These are phyloP conservation scores for Agrypnia vestita DNA, from an alignment of 1,140 invertebrate genomes.

Conservation along the genomic window DNA sequence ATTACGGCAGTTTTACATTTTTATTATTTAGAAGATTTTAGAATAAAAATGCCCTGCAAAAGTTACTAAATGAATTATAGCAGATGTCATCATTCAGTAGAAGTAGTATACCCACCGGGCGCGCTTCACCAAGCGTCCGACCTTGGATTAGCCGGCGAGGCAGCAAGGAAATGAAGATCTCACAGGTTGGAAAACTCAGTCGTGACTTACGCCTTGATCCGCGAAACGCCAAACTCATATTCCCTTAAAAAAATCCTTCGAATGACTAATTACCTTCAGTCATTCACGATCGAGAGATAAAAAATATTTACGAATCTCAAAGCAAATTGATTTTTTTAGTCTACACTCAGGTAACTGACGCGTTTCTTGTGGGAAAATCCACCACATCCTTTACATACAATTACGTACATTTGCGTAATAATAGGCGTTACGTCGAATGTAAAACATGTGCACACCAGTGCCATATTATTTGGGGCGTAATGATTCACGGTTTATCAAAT, in stretches of 20 bases:
- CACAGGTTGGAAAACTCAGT: conserved; percentile 8
- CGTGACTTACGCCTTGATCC: conserved; percentile 11
- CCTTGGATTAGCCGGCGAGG: conserved; percentile 13
- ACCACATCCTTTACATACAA: background rate
- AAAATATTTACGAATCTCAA: background rate
- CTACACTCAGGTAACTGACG: background rate
- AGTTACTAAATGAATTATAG: background rate
- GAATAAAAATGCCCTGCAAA: too few species aligned
- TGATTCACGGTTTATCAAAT: too few species aligned
- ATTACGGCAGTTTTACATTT: too few species aligned
- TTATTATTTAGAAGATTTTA: too few species aligned
- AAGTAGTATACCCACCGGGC: background rate
- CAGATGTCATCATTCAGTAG: background rate
- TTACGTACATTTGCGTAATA: too few species aligned
- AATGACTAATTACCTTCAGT: conserved; percentile 21
- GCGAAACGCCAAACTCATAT: background rate
- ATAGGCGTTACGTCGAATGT: too few species aligned
- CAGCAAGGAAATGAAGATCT: conserved; percentile 25
- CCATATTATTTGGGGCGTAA: too few species aligned
- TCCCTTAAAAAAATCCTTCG: conserved; percentile 7
- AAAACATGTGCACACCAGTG: too few species aligned
- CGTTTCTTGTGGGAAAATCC: background rate
- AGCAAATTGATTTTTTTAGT: conserved; percentile 15
- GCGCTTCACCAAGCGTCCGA: background rate
- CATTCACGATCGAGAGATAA: conserved; percentile 28